These are phyloP conservation scores for Furnarius figulus DNA, from an alignment of 2,113 vertebrate species.

Conservation along the genomic window DNA sequence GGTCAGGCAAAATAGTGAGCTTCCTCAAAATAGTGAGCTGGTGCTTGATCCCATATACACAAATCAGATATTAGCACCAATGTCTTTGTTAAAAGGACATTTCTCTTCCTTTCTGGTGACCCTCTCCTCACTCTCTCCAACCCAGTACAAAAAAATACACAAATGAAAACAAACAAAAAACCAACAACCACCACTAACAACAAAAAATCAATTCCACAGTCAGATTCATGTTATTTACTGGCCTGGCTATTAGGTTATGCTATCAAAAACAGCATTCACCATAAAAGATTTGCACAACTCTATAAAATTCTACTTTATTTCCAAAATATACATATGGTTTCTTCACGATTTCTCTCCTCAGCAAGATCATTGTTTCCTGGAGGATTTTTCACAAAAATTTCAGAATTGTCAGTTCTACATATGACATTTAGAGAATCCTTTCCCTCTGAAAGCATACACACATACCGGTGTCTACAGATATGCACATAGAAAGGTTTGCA, in stretches of 20 bases:
- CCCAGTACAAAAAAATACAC: background rate
- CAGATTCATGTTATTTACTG: background rate
- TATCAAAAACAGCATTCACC: background rate
- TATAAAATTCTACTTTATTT: background rate
- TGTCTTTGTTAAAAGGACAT: background rate
- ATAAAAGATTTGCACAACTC: background rate
- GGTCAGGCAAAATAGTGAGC: background rate
- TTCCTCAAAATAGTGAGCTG: background rate
- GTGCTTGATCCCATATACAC: background rate
- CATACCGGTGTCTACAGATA: background rate
- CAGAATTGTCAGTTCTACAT: background rate
- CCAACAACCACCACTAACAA: background rate
- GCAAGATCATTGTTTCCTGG: background rate
- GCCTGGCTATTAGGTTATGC: background rate
- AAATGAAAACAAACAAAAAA: background rate
- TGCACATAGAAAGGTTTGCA: background rate
- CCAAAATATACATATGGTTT: background rate
- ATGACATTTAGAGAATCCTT: background rate
- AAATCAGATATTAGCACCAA: background rate
- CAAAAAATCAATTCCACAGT: background rate
- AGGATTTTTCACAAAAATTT: background rate
- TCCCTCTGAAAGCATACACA: background rate
- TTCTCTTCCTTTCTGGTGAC: background rate
- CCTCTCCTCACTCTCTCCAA: background rate
- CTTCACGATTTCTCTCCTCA: background rate